Base-by-base conservation (phyloP, 2,888 invertebrate genomes). In the Drosophila putrida region DNA sequence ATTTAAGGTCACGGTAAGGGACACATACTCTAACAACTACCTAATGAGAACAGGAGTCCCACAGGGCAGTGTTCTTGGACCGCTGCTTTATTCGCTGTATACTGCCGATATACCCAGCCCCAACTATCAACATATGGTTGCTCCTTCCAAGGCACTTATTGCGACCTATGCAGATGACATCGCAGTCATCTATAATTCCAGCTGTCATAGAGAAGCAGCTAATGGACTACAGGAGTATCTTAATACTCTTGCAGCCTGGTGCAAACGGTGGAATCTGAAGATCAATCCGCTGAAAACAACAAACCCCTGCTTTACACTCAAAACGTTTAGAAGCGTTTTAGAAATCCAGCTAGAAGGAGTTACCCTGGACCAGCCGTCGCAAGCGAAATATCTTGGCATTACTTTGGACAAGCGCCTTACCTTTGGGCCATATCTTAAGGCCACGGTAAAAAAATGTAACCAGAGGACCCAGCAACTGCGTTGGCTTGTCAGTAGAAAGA, bases 31-130 rank as follows among this genome's bases (percentile, higher is more conserved):
- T 11, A 25, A 4, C 20, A 35, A 10, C 10, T 53, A 39, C 28
- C 27, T 4, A 28, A 58, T 47, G 58, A n/a, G n/a, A 31, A 33
- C 50, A 10, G 53, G 51, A 31, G 58, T 51, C 4, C 64, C 64
- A n/a, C 50, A 64, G n/a, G 39, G 39, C 39, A 41, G 57, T n/a
- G 44, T 64, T 11, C 51, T 58, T 25, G 58, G 51, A 6, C 51
- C 64, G 28, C 33, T 58, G 13, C 41, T 65, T 8, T 57, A 50
- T 11, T 57, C 36, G 0, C 5, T 50, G 11, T 57, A 57, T 31
- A 49, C 49, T 27, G n/a, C 44, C 6, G 57, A 64, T 28, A 50
- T 64, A 43, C 57, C 64, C 2, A 38, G 38, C n/a, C 43, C 43
- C 2, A 44, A 8, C 6, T 15, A 0, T 8, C 44, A 61, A 50